Evolutionary conservation across 1,140 invertebrate species (phyloP), one percentile per base, ranked within the genome.

Genomic region (Homarus americanus): DNA sequence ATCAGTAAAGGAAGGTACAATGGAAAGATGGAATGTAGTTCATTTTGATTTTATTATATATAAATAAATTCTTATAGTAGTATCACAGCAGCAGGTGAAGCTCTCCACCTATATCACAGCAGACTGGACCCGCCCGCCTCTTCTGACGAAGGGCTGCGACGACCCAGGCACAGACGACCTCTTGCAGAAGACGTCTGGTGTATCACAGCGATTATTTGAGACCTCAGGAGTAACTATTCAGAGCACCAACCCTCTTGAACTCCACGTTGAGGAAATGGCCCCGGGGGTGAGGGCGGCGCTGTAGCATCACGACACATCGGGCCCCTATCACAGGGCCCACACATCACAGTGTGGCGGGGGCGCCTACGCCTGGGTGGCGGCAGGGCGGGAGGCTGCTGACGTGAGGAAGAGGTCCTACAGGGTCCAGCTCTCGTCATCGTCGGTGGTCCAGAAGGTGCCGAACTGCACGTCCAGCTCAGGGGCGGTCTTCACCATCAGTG

Each of bases 401-500:
- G 83, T 49, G 49, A 40, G 36, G 58, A 92, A 76, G 41, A 88
- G 69, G 49, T 92, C 86, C 58, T 79, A 89, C 20, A 92, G 82
- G 41, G 53, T 83, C 91, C 91, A 92, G 38, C 49, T 72, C 17
- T 89, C 82, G 80, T 89, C 82, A 63, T 92, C 91, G 36, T 92
- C 87, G 32, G 63, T 85, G 20, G 86, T 92, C 91, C 91, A 92
- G 91, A 92, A 92, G 80, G 91, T 92, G 15, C 85, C 91, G 73
- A 88, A 92, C 72, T 92, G 91, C 28, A 92, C 53, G 32, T 92
- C 84, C 40, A 84, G 32, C 40, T 91, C 90, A 36, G 91, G 86
- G 2, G 80, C 53, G 75, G 75, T 79, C n/a, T 72, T 36, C 32
- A 88, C 66, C 82, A 84, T 32, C 69, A 90, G 69, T 20, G 86